These are phyloP conservation scores for Gymnoscopelus braueri DNA, from an alignment of 2,797 vertebrate species.

Conservation along the genomic window DNA sequence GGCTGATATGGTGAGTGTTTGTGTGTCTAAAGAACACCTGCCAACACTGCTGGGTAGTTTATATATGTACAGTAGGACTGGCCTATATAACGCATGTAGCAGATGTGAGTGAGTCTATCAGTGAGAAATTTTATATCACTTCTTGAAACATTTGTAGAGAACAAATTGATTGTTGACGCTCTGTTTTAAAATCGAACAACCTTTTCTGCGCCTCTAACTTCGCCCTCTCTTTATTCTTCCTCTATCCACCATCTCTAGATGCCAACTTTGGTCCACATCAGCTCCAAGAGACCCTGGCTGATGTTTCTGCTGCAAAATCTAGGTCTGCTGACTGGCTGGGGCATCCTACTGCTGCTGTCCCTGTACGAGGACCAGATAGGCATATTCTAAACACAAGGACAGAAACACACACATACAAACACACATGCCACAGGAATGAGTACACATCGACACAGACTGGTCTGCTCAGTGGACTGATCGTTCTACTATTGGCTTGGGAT, in stretches of 20 bases:
- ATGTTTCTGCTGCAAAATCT: slow-evolving; percentile 88
- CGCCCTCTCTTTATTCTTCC: background rate
- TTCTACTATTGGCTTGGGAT: background rate
- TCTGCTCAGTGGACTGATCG: background rate
- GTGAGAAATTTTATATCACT: no score
- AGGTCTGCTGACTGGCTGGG: slow-evolving; percentile 87
- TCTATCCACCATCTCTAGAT: slow-evolving; percentile 70
- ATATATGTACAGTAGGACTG: no score
- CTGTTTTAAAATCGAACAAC: no score
- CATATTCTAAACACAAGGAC: slow-evolving; percentile 58
- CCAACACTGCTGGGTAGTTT: no score
- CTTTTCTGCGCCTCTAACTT: background rate
- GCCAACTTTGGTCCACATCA: slow-evolving; percentile 84
- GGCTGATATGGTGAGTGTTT: slow-evolving; percentile 87
- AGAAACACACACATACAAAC: background rate
- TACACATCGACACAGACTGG: background rate
- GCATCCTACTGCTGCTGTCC: slow-evolving; percentile 83
- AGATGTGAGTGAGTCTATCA: background rate
- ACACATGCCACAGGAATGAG: background rate
- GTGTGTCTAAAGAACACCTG: no score
- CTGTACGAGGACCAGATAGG: slow-evolving; percentile 85
- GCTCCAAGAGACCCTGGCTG: slow-evolving; percentile 81
- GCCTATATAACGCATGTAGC: no score
- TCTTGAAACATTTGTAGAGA: no score
- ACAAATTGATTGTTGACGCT: background rate